These are phyloP conservation scores for Sebastes iracundus DNA, from an alignment of 2,797 vertebrate genomes.

Conservation along the genomic window DNA sequence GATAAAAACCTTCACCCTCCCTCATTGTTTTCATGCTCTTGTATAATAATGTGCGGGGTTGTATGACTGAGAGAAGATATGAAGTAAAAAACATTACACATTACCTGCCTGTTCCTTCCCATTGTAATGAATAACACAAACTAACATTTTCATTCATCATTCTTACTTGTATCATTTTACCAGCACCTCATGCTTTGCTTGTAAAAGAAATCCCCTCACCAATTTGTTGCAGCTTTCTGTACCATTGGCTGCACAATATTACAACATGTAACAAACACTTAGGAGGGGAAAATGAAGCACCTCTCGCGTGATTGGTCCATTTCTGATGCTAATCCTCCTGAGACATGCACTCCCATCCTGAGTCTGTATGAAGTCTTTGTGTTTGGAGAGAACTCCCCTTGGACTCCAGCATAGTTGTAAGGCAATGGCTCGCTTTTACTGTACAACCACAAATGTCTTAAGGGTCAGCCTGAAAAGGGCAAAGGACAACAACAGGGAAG, in stretches of 20 bases:
- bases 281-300: slow-evolving; percentile 11
- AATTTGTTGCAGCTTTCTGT: not conserved
- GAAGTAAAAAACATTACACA: not conserved
- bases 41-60: not conserved
- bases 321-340: slow-evolving; percentile 46
- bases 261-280: slow-evolving; percentile 18
- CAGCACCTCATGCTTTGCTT: not conserved
- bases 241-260: slow-evolving; percentile 18
- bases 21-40: not conserved
- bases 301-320: slow-evolving; percentile 42
- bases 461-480: not conserved
- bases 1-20: not conserved
- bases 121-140: not conserved
- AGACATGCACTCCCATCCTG: slow-evolving; percentile 47
- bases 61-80: not conserved
- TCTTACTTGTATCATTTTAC: not conserved
- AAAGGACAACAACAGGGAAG: not conserved
- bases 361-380: slow-evolving; percentile 63
- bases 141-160: not conserved
- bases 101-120: too few species aligned
- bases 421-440: slow-evolving; percentile 36
- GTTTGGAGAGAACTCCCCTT: slow-evolving; percentile 39
- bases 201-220: not conserved
- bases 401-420: slow-evolving; percentile 32
- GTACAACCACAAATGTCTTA: slow-evolving; percentile 21